Percentiles rank a stretch among this genome's conserved stretches.
phyloP scores from a whole-genome alignment of 2,113 vertebrate genomes.

The Chionis minor region DNA sequence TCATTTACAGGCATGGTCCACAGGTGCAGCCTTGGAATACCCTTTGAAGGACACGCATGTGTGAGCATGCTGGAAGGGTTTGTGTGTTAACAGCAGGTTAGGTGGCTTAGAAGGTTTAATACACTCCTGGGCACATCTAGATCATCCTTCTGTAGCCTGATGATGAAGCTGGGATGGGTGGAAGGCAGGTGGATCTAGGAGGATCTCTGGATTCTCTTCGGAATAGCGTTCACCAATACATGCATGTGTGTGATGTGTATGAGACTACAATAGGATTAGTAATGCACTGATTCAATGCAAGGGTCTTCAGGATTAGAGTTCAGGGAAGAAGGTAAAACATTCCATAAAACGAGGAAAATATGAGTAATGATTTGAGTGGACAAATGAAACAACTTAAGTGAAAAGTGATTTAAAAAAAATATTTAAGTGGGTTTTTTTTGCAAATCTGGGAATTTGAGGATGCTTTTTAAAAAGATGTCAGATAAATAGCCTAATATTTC shows the following conservation, averaged over 20 bases:
- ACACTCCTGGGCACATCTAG: not conserved
- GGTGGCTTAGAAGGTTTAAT: not conserved
- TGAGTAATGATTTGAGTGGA: not conserved
- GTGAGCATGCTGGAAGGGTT: not conserved
- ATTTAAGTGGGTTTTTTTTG: not conserved
- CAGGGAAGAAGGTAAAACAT: not conserved
- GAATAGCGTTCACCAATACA: accelerated
- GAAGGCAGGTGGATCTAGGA: not conserved
- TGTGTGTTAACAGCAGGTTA: not conserved
- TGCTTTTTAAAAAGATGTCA: not conserved
- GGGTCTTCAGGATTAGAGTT: not conserved
- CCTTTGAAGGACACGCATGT: not conserved
- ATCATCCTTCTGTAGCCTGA: not conserved
- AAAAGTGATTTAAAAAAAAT: not conserved
- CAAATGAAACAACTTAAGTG: not conserved
- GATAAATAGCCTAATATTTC: not conserved
- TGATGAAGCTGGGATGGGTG: not conserved
- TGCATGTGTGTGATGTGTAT: accelerated
- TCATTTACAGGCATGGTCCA: not conserved
- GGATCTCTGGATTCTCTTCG: not conserved
- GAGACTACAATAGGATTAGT: not conserved
- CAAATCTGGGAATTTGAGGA: not conserved
- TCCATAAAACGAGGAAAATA: not conserved
- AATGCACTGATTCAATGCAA: not conserved
- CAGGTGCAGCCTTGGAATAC: not conserved